Evolutionary conservation across 2,888 invertebrate species (phyloP).

Genomic region (Drosophila neutralis): DNA sequence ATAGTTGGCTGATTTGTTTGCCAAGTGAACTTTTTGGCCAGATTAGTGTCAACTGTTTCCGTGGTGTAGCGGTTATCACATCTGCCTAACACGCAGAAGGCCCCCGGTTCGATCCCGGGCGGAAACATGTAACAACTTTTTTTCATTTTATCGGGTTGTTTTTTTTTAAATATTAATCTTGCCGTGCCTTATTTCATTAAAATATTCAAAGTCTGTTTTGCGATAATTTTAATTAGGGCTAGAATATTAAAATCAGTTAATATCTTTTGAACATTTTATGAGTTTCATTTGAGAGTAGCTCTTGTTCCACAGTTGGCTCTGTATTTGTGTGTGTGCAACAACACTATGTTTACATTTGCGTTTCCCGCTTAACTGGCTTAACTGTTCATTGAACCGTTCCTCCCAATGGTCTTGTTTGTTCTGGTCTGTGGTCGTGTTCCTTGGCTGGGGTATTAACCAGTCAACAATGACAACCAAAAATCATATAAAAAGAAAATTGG

Average conservation of each 20-base stretch:
- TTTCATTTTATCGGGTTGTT: background rate
- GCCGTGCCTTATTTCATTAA: background rate
- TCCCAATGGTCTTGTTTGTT: constrained; percentile 40
- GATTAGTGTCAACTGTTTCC: constrained; percentile 67
- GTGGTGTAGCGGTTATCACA: constrained; percentile 85
- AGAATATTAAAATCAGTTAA: background rate
- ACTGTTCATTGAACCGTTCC: constrained; percentile 73
- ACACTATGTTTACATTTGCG: constrained; percentile 61
- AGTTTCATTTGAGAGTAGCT: background rate
- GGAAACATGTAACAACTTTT: constrained; percentile 34
- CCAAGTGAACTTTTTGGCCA: constrained; percentile 20
- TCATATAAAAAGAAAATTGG: constrained; percentile 22
- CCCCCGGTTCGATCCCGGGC: constrained; percentile 85
- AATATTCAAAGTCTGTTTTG: background rate
- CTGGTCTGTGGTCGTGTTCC: constrained; percentile 29
- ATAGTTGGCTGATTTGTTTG: constrained; percentile 1
- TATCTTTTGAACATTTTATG: background rate
- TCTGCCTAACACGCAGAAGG: constrained; percentile 85
- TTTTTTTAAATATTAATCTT: background rate
- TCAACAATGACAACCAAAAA: constrained; percentile 59
- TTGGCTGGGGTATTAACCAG: constrained; percentile 51
- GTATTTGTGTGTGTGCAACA: constrained; percentile 6
- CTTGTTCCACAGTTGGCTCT: constrained; percentile 34
- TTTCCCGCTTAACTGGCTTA: constrained; percentile 57
- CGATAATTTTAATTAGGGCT: background rate